Conservation (phyloP, 2,113 vertebrate genomes). For the Sinosuthora webbiana region DNA sequence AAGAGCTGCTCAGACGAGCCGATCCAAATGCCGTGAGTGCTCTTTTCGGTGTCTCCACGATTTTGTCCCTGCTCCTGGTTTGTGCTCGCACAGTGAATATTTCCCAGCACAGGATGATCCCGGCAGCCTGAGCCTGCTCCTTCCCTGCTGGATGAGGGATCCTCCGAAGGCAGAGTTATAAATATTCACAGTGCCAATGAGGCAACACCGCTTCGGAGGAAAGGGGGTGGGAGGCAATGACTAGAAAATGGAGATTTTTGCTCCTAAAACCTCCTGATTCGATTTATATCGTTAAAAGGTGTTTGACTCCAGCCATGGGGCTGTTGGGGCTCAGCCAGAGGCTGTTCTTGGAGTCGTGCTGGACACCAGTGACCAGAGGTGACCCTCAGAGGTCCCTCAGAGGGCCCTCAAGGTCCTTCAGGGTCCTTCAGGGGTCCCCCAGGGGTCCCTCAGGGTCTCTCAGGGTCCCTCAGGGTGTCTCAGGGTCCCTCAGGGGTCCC, state of each 20-base stretch:
- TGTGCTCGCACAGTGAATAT: neutral
- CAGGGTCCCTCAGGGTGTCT: neutral
- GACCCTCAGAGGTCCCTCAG: neutral
- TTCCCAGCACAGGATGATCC: neutral
- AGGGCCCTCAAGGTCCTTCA: no score
- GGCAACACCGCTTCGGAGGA: fast-evolving
- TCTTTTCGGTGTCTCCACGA: fast-evolving
- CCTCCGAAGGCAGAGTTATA: neutral
- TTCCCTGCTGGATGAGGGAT: neutral
- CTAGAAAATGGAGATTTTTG: neutral
- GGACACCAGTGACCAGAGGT: neutral
- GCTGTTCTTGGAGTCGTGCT: neutral
- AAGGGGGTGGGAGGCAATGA: fast-evolving
- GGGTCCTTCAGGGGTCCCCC: neutral
- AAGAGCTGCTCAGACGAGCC: neutral
- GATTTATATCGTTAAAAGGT: fast-evolving
- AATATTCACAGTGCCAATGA: neutral
- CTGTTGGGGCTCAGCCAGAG: neutral
- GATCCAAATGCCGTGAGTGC: neutral
- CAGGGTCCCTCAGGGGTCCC: neutral
- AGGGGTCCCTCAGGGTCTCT: neutral
- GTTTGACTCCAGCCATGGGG: fast-evolving
- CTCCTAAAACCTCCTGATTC: no score
- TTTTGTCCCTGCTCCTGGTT: neutral
- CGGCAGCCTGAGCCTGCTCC: neutral